A percentile compares a stretch with the other conserved stretches of the same genome.
Evolutionary conservation across 2,113 vertebrate genomes (phyloP).

Genomic region (Falco punctatus): DNA sequence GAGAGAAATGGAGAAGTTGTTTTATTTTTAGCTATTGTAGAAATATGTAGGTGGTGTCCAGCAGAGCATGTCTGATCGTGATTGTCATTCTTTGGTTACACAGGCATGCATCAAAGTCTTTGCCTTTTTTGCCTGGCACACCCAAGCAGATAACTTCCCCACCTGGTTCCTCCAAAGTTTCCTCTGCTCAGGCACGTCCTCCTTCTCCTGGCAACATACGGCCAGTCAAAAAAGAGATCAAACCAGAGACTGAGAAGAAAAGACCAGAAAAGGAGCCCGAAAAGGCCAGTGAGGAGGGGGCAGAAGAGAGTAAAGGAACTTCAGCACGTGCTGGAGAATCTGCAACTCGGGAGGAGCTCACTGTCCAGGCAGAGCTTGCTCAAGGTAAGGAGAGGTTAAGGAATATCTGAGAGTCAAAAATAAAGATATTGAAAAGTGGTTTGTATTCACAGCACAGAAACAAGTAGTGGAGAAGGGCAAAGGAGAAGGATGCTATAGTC

Average conservation of each 20-base stretch:
- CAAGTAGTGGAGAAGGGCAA: background rate
- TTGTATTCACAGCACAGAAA: background rate
- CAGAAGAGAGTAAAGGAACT: slow-evolving; percentile 39
- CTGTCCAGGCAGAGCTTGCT: slow-evolving; percentile 8
- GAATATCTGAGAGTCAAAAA: background rate
- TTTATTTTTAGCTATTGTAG: background rate
- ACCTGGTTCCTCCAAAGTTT: slow-evolving; percentile 70
- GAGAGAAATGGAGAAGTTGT: background rate
- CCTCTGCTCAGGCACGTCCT: slow-evolving; percentile 64
- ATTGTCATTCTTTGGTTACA: slow-evolving; percentile 28
- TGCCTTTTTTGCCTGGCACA: slow-evolving; percentile 80
- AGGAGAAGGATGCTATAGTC: background rate
- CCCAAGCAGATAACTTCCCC: slow-evolving; percentile 82
- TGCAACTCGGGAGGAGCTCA: background rate
- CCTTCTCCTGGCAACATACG: slow-evolving; percentile 89
- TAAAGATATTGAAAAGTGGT: background rate
- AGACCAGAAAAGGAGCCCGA: slow-evolving; percentile 54
- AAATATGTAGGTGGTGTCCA: background rate
- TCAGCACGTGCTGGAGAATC: slow-evolving; percentile 34
- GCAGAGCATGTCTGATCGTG: background rate
- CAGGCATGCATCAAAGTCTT: slow-evolving; percentile 76
- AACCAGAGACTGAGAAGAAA: slow-evolving; percentile 74
- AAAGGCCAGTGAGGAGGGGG: slow-evolving; percentile 23
- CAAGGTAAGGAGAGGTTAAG: slow-evolving; percentile 61
- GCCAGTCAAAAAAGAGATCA: slow-evolving; percentile 78